Conservation (phyloP, 2,797 vertebrate genomes). For the Silurus aristotelis region DNA sequence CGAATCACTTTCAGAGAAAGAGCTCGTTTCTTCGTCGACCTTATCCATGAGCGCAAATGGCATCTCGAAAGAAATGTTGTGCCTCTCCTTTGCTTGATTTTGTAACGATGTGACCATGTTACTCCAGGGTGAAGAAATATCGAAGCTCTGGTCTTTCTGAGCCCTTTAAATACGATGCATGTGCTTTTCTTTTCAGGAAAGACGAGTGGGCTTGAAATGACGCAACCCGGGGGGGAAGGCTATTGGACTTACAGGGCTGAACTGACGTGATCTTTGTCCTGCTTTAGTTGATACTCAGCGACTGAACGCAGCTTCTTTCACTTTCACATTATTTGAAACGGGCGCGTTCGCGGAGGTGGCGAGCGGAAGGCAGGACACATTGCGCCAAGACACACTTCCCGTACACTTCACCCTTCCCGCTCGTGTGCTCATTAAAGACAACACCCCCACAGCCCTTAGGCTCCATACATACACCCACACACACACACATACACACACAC, state of each 20-base stretch:
- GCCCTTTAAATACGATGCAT: background rate
- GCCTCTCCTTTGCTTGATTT: background rate
- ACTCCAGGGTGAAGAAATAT: background rate
- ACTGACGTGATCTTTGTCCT: background rate
- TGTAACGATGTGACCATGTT: background rate
- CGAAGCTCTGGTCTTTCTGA: background rate
- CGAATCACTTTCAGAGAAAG: conserved; percentile 62
- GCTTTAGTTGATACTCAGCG: background rate
- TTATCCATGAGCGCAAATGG: conserved; percentile 65
- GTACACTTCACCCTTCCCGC: conserved; percentile 46
- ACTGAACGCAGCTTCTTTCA: conserved; percentile 61
- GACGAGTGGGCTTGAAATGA: background rate
- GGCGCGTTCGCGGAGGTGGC: conserved; percentile 44
- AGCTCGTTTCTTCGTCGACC: conserved; percentile 55
- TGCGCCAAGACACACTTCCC: conserved; percentile 45
- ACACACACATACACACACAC: background rate
- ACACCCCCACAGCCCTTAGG: conserved; percentile 7
- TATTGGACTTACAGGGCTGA: background rate
- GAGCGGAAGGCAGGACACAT: background rate
- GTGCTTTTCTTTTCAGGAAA: background rate
- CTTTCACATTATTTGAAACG: conserved; percentile 76
- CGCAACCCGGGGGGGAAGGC: background rate
- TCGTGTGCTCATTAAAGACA: background rate
- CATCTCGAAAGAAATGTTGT: conserved; percentile 58
- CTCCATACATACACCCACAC: background rate